These are phyloP conservation scores for Rhinichthys osculus DNA, from an alignment of 2,797 vertebrate genomes.

Conservation along the genomic window DNA sequence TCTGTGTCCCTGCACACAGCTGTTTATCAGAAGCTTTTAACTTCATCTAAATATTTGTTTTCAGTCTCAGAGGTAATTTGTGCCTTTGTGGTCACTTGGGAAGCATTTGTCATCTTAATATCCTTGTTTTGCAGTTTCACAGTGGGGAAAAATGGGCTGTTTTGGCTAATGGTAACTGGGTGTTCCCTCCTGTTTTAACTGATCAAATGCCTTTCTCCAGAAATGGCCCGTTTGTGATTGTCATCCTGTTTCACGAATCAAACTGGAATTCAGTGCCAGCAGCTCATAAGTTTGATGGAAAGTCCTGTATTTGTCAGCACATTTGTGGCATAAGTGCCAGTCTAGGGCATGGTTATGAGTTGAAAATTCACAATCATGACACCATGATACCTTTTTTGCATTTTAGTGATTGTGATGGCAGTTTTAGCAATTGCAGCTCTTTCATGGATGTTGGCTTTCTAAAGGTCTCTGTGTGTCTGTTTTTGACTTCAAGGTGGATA, in stretches of 20 bases:
- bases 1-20: conserved; percentile 20
- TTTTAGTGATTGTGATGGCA: not conserved
- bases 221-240: conserved; percentile 31
- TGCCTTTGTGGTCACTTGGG: conserved; percentile 56
- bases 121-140: conserved; percentile 54
- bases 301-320: not conserved
- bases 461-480: not conserved
- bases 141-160: conserved; percentile 37
- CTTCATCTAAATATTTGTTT: conserved; percentile 60
- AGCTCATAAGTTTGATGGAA: conserved; percentile 15
- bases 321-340: not conserved
- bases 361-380: not conserved
- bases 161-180: conserved; percentile 54
- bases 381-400: not conserved
- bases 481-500: not conserved
- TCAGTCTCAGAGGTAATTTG: conserved; percentile 51
- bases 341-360: not conserved
- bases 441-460: not conserved
- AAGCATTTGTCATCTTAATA: conserved; percentile 62
- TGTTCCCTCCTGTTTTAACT: conserved; percentile 56
- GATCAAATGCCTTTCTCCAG: conserved; percentile 51
- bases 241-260: not conserved
- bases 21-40: conserved; percentile 53
- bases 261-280: not conserved
- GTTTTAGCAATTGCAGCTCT: not conserved